Conservation (phyloP, 2,797 vertebrate species). For the Enteromius thamalakanensis region DNA sequence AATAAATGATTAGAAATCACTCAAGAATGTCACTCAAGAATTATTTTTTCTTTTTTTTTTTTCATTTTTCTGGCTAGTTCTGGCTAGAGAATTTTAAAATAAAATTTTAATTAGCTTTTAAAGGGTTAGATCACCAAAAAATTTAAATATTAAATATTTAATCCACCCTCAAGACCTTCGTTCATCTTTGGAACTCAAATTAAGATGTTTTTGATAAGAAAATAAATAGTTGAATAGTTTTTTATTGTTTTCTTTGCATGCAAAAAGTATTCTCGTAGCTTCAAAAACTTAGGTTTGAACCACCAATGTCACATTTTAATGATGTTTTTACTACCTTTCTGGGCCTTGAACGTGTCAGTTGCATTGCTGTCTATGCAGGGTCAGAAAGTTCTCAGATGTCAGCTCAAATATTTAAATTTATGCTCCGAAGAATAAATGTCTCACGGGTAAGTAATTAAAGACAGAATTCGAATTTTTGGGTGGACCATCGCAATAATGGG, state of each 20-base stretch:
- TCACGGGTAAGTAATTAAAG: neutral
- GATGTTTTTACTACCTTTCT: neutral
- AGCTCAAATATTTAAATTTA: neutral
- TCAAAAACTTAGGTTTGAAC: neutral
- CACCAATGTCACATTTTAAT: neutral
- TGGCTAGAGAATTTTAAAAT: neutral
- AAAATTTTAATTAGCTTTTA: neutral
- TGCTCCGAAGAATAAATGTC: neutral
- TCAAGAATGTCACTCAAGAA: neutral
- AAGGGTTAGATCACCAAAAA: neutral
- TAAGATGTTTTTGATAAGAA: neutral
- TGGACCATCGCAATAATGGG: neutral
- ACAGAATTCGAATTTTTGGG: neutral
- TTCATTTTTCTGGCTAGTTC: neutral
- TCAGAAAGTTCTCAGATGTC: neutral
- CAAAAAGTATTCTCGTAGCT: neutral
- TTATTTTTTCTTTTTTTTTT: neutral
- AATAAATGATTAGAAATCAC: neutral
- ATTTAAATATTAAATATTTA: neutral
- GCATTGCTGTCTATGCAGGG: neutral
- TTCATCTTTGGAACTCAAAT: neutral
- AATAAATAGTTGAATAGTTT: neutral
- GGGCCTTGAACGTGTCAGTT: neutral
- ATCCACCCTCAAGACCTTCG: neutral
- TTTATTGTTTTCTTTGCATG: neutral